Base-by-base conservation (phyloP, 1,140 invertebrate species). In the Mamestra configurata region DNA sequence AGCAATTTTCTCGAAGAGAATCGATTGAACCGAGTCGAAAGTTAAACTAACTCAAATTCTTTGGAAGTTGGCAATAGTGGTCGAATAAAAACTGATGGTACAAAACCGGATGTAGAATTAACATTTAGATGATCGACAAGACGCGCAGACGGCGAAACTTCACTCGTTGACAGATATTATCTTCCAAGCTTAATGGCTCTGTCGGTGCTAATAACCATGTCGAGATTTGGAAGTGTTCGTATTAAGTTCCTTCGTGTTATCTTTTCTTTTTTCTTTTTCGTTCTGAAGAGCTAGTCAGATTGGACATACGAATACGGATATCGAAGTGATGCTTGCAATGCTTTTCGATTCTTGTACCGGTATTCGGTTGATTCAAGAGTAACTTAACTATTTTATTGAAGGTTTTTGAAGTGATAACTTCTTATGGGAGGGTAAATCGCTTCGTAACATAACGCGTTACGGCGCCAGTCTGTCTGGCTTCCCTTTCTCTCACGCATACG, bases 141-240 rank as follows among this genome's bases (percentile, higher is more conserved):
- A 57, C n/a, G n/a, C n/a, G n/a, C 31, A 40, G 18, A 43, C 18
- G 13, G 35, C 35, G 53, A 73, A 43, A 43, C 53, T 51, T 57
- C n/a, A 40, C 31, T 20, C 31, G 51, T 73, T 73, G 51, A 73
- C 51, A 73, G 71, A 73, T 59, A 57, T 73, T 55, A 57, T 73
- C 51, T 73, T 73, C 24, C 53, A 37, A 57, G 27, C 46, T 72
- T 71, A 71, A 55, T 55, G 49, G 49, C 8, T 72, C 49, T 72
- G 71, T 73, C 71, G n/a, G 1, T 24, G 35, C 51, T 57, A 73
- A 73, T 73, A 27, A 37, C 71, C 35, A 15, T 40, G 35, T 40
- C 64, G 64, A 15, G n/a, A 57, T 73, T 73, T 57, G 53, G 11
- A 59, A 24, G 18, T 35, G 11, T 40, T 37, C n/a, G 59, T 46